These are phyloP conservation scores for Eupithecia pulchellata DNA, from an alignment of 2,888 invertebrate genomes.

Conservation along the genomic window DNA sequence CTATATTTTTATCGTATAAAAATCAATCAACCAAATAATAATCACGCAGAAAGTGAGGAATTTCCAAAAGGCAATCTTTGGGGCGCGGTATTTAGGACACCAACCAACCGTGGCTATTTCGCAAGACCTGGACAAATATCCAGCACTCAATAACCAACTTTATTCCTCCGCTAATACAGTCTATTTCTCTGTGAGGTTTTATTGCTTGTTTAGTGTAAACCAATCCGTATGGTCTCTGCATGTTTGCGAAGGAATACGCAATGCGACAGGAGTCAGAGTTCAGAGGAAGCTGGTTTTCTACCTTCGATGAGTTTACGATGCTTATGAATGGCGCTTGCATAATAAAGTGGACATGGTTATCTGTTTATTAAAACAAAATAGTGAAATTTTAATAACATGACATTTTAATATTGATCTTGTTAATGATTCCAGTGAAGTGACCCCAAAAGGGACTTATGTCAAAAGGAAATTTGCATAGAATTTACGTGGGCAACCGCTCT, in stretches of 20 bases:
- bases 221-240: conserved; percentile 49
- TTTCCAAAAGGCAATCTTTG: conserved; percentile 65
- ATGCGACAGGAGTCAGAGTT: conserved; percentile 41
- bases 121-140: conserved; percentile 55
- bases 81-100: conserved; percentile 71
- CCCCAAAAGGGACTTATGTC: background rate
- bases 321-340: conserved; percentile 58
- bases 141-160: conserved; percentile 51
- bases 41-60: conserved; percentile 48
- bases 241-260: conserved; percentile 41
- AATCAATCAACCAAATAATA: background rate
- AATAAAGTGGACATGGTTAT: background rate
- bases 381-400: conserved; percentile 6
- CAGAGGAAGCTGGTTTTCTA: conserved; percentile 48
- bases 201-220: conserved; percentile 43
- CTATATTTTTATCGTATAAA: background rate
- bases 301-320: conserved; percentile 54
- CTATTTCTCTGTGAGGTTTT: conserved; percentile 41
- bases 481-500: too few relatives aligned
- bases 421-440: background rate
- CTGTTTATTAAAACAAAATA: conserved; percentile 3
- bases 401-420: background rate
- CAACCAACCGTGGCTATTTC: conserved; percentile 63
- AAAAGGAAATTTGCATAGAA: background rate
- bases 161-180: conserved; percentile 48